phyloP scores from a whole-genome alignment of 2,888 invertebrate genomes.

The Linnaemya tessellans region DNA sequence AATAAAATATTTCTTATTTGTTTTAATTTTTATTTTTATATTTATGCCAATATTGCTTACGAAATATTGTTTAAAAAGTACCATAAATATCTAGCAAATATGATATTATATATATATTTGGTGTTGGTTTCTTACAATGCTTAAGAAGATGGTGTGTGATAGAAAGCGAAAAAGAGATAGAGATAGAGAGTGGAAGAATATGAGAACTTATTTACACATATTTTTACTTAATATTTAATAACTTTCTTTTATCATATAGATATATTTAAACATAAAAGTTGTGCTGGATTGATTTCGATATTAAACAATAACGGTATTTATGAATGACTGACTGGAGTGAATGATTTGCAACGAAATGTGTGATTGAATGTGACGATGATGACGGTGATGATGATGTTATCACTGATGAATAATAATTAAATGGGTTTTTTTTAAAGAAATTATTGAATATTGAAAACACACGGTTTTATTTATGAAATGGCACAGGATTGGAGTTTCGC shows the following conservation, averaged over 20 bases:
- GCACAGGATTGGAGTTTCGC: too few relatives aligned
- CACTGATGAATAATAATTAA: neutral
- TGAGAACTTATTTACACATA: conserved; percentile 23
- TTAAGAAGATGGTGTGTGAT: neutral
- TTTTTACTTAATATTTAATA: neutral
- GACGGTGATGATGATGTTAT: conserved; percentile 9
- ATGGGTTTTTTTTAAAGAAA: neutral
- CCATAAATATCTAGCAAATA: conserved; percentile 1
- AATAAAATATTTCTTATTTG: conserved; percentile 8
- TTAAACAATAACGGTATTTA: conserved; percentile 25
- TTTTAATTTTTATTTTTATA: neutral
- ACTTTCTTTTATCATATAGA: neutral
- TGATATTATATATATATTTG: conserved; percentile 42
- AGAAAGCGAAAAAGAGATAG: neutral
- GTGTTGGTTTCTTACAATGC: conserved; percentile 67
- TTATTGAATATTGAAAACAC: neutral
- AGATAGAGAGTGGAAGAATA: neutral
- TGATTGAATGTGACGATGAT: conserved; percentile 14
- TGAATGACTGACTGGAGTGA: conserved; percentile 31
- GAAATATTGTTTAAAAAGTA: conserved; percentile 37
- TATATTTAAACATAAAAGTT: conserved; percentile 62
- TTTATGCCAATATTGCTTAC: conserved; percentile 55
- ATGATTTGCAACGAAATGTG: conserved; percentile 46
- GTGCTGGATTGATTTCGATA: conserved; percentile 55
- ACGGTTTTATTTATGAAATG: neutral